phyloP scores from a whole-genome alignment of 1,140 invertebrate genomes.

The Diploscapter pachys region DNA sequence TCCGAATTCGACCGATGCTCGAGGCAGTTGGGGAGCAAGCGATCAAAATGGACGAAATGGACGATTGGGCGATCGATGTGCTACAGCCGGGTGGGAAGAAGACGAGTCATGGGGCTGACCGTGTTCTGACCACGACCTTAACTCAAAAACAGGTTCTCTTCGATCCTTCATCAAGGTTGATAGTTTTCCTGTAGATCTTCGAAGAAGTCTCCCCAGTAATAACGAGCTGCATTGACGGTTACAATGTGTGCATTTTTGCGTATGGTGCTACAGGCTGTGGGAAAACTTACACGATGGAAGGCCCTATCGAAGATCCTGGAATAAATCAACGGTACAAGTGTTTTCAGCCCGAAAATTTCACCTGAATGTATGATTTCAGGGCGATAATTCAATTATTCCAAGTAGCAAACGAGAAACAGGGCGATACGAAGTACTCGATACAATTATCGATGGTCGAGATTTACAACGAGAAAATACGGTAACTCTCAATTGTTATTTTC shows the following conservation, averaged over 20 bases:
- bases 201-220: slow-evolving; percentile 49
- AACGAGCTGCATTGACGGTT: slow-evolving; percentile 73
- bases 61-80: slow-evolving; percentile 23
- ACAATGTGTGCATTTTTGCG: slow-evolving; percentile 91
- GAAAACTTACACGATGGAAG: slow-evolving; percentile 74
- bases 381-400: slow-evolving; percentile 60
- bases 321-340: slow-evolving; percentile 59
- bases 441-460: slow-evolving; percentile 62
- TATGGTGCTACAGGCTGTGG: slow-evolving; percentile 92
- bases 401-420: slow-evolving; percentile 42
- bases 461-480: slow-evolving; percentile 63
- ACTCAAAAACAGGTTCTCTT: slow-evolving; percentile 39
- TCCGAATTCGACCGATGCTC: slow-evolving; percentile 71
- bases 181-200: slow-evolving; percentile 41
- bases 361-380: not conserved
- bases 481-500: not conserved
- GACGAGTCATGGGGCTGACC: slow-evolving; percentile 33
- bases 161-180: not conserved
- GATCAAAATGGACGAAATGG: slow-evolving; percentile 31
- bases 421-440: slow-evolving; percentile 59
- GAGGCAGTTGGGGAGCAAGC: slow-evolving; percentile 24
- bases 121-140: slow-evolving; percentile 37
- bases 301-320: slow-evolving; percentile 58
- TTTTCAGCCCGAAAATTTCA: too few species aligned
- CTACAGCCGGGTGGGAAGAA: slow-evolving; percentile 19